Conservation (phyloP, 1,140 invertebrate genomes). For the Musca vetustissima region DNA sequence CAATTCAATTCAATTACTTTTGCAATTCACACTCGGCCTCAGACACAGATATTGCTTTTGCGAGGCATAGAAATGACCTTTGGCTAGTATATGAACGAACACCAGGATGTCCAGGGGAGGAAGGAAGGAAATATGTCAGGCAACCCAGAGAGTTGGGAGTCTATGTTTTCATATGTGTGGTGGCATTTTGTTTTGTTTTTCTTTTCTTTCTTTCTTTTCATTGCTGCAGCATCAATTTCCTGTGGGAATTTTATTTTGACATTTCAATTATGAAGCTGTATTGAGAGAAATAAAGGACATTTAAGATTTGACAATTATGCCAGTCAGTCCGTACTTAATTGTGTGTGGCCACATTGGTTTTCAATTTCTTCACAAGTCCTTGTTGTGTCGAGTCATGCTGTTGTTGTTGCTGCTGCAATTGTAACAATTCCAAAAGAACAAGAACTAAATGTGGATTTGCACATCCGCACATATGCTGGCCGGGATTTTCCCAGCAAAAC, state of each 20-base stretch:
- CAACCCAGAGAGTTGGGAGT: no score
- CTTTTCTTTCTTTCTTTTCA: background rate
- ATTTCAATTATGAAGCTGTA: conserved; percentile 19
- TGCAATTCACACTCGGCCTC: conserved; percentile 5
- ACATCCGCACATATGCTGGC: background rate
- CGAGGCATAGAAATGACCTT: no score
- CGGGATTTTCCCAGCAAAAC: conserved; percentile 8
- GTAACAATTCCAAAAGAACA: background rate
- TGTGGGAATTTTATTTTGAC: conserved; percentile 24
- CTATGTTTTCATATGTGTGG: conserved; percentile 9
- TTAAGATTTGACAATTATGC: background rate
- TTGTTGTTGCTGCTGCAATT: background rate
- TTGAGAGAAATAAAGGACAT: background rate
- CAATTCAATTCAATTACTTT: conserved; percentile 21
- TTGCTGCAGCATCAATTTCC: conserved; percentile 11
- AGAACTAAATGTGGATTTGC: no score
- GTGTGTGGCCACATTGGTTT: conserved; percentile 16
- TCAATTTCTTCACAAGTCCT: background rate
- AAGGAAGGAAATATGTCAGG: no score
- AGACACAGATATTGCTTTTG: no score
- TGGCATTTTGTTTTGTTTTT: background rate
- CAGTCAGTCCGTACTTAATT: background rate
- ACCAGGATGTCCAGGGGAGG: no score
- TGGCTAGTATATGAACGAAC: no score
- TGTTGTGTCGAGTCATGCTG: background rate